A percentile compares a stretch with the other conserved stretches of the same genome.
phyloP scores from a whole-genome alignment of 2,113 vertebrate species.

The Alaudala cheleensis region DNA sequence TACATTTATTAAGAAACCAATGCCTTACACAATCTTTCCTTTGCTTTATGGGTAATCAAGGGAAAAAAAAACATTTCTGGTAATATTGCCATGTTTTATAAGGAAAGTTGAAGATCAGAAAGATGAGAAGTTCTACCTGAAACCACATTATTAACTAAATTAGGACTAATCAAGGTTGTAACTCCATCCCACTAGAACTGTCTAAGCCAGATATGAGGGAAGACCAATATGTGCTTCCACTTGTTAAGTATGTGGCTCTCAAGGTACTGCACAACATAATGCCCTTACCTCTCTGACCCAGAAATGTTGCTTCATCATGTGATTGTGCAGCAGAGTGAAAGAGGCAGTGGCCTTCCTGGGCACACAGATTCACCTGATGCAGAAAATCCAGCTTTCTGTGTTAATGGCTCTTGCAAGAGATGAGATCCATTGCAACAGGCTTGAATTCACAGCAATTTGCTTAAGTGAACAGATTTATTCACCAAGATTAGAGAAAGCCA shows the following conservation, averaged over 20 bases:
- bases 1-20: not conserved
- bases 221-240: not conserved
- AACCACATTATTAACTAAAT: not conserved
- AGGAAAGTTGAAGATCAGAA: not conserved
- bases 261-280: not conserved
- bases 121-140: not conserved
- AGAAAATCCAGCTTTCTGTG: not conserved
- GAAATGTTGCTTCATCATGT: not conserved
- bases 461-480: not conserved
- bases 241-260: not conserved
- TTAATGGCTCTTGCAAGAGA: not conserved
- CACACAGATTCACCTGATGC: not conserved
- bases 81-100: not conserved
- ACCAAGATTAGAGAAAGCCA: not conserved
- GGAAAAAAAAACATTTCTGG: not conserved
- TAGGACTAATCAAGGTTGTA: not conserved
- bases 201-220: not conserved
- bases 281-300: not conserved
- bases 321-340: not conserved
- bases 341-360: not conserved
- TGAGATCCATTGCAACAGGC: not conserved
- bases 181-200: not conserved
- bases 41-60: not conserved
- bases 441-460: not conserved
- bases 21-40: not conserved